Conservation (phyloP, 1,140 invertebrate genomes). For the Conus ventricosus region DNA sequence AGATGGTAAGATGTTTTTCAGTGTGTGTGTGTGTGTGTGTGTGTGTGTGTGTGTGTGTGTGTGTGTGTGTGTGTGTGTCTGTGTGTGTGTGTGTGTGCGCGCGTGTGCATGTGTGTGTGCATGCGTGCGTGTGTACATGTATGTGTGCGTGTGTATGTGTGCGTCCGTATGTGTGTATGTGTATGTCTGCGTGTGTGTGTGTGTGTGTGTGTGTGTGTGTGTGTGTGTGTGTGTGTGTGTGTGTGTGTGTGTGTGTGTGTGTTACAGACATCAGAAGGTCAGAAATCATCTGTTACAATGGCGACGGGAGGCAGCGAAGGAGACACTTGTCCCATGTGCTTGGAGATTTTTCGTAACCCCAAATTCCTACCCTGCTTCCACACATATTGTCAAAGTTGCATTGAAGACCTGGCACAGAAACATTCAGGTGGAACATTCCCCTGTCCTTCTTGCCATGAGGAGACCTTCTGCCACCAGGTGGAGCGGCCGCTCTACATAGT, state of each 20-base stretch:
- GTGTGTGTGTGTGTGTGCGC: background rate
- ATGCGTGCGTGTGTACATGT: too few species aligned
- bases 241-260: background rate
- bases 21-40: background rate
- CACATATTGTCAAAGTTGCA: background rate
- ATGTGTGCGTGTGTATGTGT: background rate
- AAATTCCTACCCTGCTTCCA: background rate
- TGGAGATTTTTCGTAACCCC: background rate
- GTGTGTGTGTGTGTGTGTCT: too few species aligned
- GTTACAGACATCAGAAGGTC: too few species aligned
- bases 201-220: too few species aligned
- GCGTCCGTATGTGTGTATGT: too few species aligned
- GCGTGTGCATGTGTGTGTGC: too few species aligned
- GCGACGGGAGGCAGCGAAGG: too few species aligned
- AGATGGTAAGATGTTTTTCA: too few species aligned
- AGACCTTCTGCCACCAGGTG: background rate
- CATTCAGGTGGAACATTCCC: background rate
- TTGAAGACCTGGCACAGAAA: background rate
- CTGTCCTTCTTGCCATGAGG: background rate
- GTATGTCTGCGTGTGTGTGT: too few species aligned
- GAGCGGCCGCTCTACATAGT: background rate
- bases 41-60: background rate
- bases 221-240: too few species aligned
- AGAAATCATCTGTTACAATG: too few species aligned
- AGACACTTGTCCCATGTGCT: background rate